Evolutionary conservation across 2,888 invertebrate genomes (phyloP), one percentile per base, ranked within the genome.

Genomic region (Drosophila nr. perissopoda): DNA sequence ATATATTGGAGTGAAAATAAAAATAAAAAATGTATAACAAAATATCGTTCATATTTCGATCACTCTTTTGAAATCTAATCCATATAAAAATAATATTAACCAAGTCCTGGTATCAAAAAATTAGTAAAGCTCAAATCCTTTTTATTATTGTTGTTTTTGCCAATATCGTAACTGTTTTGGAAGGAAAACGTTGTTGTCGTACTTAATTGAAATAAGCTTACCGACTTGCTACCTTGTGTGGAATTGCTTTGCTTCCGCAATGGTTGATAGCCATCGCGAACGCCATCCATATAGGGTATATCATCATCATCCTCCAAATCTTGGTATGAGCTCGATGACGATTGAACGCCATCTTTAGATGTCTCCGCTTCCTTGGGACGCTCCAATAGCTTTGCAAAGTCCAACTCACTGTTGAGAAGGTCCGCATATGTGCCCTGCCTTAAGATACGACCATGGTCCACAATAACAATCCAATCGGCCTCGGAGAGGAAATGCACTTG

Each of bases 401-500:
- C 93, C 90, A 94, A 80, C 33, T 94, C 94, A 67, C 93, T 93
- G 6, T 93, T 93, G 27, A 93, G 90, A 6, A 95, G 90, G 40
- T 95, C 94, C 8, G 92, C 89, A 67, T 94, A 94, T 0, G 93
- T 94, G 34, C 95, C 95, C 73, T 93, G 93, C 1, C 91, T 82
- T 8, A 91, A 82, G 29, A 93, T 92, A 8, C 82, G 74, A 0
- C 93, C 96, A 82, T 95, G 94, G 77, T 95, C 94, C 42, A 96
- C 92, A 60, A 95, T 93, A 21, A 96, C 93, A 73, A 96, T 95
- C 79, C 94, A 93, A 92, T 95, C 95, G 2, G 95, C 95, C 71
- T 94, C 93, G 62, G 94, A 94, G 0, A 96, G 92, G 82, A 95
- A 96, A 88, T 97, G 97, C 13, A 97, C 92, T 90, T 97, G 97